These are phyloP conservation scores for Oasisia sp. DNA, from an alignment of 2,888 invertebrate species.

Conservation along the genomic window DNA sequence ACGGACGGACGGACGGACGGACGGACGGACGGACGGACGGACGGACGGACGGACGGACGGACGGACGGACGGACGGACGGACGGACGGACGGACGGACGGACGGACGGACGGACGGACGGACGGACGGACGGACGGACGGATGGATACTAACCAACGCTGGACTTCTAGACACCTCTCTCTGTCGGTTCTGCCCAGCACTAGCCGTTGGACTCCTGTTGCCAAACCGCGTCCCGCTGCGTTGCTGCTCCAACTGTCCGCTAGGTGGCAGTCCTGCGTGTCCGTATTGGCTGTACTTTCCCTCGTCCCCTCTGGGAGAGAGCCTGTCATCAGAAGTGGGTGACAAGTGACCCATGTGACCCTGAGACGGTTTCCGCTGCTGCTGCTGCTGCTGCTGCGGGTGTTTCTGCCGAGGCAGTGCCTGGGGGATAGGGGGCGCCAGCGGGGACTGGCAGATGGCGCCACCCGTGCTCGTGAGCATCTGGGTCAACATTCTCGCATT, in stretches of 20 bases:
- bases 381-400: neutral
- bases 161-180: neutral
- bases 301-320: neutral
- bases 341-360: neutral
- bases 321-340: neutral
- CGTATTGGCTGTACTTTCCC: neutral
- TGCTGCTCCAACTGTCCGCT: neutral
- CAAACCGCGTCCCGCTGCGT: neutral
- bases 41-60: neutral
- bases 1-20: neutral
- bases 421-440: conserved; percentile 10
- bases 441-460: neutral
- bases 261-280: neutral
- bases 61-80: neutral
- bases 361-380: neutral
- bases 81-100: neutral
- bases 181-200: neutral
- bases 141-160: neutral
- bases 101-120: neutral
- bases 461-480: neutral
- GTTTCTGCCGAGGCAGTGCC: neutral
- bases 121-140: neutral
- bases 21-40: neutral
- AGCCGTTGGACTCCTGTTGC: neutral
- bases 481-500: conserved; percentile 2